Conservation (phyloP, 2,888 invertebrate genomes). For the Napeogenes inachia region DNA sequence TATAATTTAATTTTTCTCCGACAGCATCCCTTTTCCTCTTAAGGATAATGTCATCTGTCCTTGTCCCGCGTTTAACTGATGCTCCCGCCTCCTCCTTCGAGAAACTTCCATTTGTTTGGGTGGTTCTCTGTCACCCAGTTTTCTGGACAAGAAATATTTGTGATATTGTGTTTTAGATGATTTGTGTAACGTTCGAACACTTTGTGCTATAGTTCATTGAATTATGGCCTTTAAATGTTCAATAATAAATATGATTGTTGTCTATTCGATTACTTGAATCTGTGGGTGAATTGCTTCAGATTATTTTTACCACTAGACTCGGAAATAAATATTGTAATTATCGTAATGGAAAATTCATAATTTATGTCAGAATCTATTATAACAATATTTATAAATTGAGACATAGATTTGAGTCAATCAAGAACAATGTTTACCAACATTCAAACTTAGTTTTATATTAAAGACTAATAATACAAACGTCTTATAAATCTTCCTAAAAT, state of each 20-base stretch:
- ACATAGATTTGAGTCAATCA: too few species aligned
- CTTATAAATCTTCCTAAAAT: too few species aligned
- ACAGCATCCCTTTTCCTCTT: conserved; percentile 46
- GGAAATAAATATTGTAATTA: too few species aligned
- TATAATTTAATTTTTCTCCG: conserved; percentile 77
- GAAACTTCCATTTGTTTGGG: conserved; percentile 59
- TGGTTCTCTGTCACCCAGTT: conserved; percentile 64
- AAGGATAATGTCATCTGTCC: conserved; percentile 39
- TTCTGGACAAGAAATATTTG: conserved; percentile 73
- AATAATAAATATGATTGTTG: conserved; percentile 16
- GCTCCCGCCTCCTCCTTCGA: conserved; percentile 43
- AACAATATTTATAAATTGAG: too few species aligned
- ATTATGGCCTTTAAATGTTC: conserved; percentile 21
- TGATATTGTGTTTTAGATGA: conserved; percentile 73
- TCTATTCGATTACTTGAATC: conserved; percentile 9
- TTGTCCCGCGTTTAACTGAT: conserved; percentile 53
- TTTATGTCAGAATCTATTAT: too few species aligned
- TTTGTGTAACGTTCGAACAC: conserved; percentile 52
- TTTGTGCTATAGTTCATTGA: conserved; percentile 20
- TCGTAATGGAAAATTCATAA: too few species aligned
- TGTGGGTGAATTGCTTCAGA: neutral
- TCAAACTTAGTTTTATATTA: too few species aligned
- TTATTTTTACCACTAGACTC: neutral
- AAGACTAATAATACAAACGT: too few species aligned
- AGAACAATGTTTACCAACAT: too few species aligned